These are phyloP conservation scores for Malacoraja senta DNA, from an alignment of 2,797 vertebrate species.

Conservation along the genomic window DNA sequence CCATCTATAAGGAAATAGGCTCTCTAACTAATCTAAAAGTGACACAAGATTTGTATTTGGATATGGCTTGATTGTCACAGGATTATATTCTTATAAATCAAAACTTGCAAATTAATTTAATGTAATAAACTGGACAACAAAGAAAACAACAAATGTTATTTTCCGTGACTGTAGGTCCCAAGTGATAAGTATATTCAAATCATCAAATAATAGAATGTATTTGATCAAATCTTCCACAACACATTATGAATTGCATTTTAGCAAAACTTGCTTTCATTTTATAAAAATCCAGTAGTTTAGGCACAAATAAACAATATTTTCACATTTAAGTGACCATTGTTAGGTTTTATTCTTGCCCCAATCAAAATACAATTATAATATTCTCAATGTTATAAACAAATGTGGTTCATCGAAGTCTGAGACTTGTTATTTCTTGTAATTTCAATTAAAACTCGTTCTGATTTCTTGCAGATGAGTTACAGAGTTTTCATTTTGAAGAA, in stretches of 20 bases:
- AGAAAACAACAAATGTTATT: not conserved
- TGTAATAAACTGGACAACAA: no score
- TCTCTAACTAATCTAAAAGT: not conserved
- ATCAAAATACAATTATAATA: no score
- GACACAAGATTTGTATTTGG: not conserved
- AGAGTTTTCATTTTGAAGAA: not conserved
- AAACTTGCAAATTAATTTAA: not conserved
- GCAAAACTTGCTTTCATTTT: conserved; percentile 38
- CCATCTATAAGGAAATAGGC: not conserved
- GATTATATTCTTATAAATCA: not conserved
- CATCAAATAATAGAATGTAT: not conserved
- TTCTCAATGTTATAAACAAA: not conserved
- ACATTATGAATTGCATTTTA: conserved; percentile 36
- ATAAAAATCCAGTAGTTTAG: not conserved
- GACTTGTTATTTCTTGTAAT: not conserved
- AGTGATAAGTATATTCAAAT: not conserved
- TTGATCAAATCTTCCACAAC: conserved; percentile 29
- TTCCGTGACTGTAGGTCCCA: not conserved
- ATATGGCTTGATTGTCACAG: not conserved
- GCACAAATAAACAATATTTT: not conserved
- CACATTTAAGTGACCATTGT: not conserved
- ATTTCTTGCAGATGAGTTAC: not conserved
- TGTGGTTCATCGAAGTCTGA: not conserved
- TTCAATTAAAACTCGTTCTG: not conserved
- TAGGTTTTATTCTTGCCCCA: not conserved